Evolutionary conservation across 2,888 invertebrate genomes (phyloP), one percentile per base, ranked within the genome.

Genomic region (Acrocera orbiculus): DNA sequence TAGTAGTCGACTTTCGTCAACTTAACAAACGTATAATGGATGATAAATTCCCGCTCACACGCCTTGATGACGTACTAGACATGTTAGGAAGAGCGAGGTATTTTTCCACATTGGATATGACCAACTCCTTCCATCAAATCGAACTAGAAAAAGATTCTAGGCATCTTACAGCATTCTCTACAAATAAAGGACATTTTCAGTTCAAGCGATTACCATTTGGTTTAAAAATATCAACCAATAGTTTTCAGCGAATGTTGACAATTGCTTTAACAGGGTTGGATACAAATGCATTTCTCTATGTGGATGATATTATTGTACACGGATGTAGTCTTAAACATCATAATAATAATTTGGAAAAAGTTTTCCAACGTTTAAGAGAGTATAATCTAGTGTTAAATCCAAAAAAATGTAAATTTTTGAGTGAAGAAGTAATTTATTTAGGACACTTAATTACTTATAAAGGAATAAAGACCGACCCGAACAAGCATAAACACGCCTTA

Each of bases 241-340:
- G 41, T 13, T 44, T 42, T 16, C 38, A 43, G 33, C 14, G 40
- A 30, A 44, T 42, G 40, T 16, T 42, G 13, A 35, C 40, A 14
- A 40, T 42, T 29, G 43, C 37, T 9, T 22, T 38, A 24, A 13
- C 27, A 8, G 42, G 37, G n/a, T n/a, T 38, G 32, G 30, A 30
- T 22, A n/a, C 32, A 6, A 23, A 40, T 26, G 36, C 39, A 10
- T 44, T 44, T 27, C 28, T 43, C 6, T 46, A 42, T 30, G 36
- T 44, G 6, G 44, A 44, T 27, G 44, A 45, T 27, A 40, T 46
- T 3, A 40, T 46, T 13, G 31, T 45, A 7, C 43, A 40, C 25
- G 41, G 38, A 10, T 37, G 32, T 11, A 35, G 32, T 16, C 35
- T 42, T 22, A 42, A 45, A 30, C n/a, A n/a, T n/a, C n/a, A n/a